Base-by-base conservation (phyloP, 2,797 vertebrate genomes). In the Dermochelys coriacea region DNA sequence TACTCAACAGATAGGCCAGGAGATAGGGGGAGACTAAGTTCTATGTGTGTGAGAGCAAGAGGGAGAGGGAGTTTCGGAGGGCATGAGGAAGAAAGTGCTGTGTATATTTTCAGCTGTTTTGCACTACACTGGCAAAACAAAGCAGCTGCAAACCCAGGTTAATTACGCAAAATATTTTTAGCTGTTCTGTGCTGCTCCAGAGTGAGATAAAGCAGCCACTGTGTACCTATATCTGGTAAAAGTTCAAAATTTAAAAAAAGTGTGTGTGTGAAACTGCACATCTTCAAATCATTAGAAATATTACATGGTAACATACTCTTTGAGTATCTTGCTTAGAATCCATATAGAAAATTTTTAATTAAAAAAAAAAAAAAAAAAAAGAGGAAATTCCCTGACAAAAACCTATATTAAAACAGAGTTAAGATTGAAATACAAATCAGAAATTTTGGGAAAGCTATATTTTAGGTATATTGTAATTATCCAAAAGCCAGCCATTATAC, bases 1-100 rank as follows among this genome's bases (percentile, higher is more conserved):
- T 25, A 50, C 59, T 68, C 1, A 0, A n/a, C 23, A 47, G 7
- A 21, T 0, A 0, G 25, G 6, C 6, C 37, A 74, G 11, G 12
- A 74, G 4, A 31, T 37, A 47, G 59, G 77, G 12, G 34, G 27
- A 74, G 84, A 2, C 18, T 49, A 64, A 57, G 50, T 14, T 31
- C 23, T 16, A 23, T 25, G 4, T 15, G 27, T 18, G 68, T 6
- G 68, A 41, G 19, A 41, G n/a, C n/a, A 68, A 37, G n/a, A 18
- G 31, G 16, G 16, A 64, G 34, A 31, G 9, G 34, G 14, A 47
- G 27, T 45, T 75, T 75, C 75, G 71, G 25, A 47, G 25, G 25
- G 23, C 25, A 75, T 45, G 25, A 77, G 14, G 25, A 47, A 77
- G 47, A 34, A 50, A 34, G 27, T 19, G 8, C 5, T 31, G 8